These are phyloP conservation scores for Eupithecia vulgata DNA, from an alignment of 2,888 invertebrate species.

Conservation along the genomic window DNA sequence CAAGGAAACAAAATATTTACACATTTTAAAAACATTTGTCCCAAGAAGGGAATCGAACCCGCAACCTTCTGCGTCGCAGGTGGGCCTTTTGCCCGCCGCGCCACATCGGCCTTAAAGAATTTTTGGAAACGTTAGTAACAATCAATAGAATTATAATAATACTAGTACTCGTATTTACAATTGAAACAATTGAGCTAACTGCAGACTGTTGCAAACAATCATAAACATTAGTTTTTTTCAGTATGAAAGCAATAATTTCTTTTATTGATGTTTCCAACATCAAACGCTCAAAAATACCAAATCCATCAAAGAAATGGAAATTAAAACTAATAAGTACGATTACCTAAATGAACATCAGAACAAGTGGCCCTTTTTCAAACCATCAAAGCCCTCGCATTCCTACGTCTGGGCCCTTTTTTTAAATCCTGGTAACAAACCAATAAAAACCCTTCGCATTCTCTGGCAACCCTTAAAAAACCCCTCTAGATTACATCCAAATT, in stretches of 20 bases:
- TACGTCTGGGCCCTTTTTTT: constrained; percentile 73
- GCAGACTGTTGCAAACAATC: too few relatives aligned
- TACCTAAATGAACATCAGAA: constrained; percentile 73
- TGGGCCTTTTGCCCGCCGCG: too few relatives aligned
- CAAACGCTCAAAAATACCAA: constrained; percentile 35
- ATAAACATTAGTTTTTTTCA: too few relatives aligned
- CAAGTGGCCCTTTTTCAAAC: constrained; percentile 63
- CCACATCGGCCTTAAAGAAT: too few relatives aligned
- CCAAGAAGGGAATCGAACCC: too few relatives aligned
- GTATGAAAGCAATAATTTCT: background rate
- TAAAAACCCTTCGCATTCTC: constrained; percentile 80
- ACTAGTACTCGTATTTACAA: too few relatives aligned
- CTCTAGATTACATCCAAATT: constrained; percentile 83
- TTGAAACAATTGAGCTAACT: too few relatives aligned
- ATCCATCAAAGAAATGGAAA: constrained; percentile 47
- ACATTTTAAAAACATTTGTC: too few relatives aligned
- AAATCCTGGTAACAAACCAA: constrained; percentile 84
- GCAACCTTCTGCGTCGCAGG: too few relatives aligned
- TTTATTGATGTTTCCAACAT: constrained; percentile 11
- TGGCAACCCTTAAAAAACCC: constrained; percentile 72
- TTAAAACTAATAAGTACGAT: constrained; percentile 65
- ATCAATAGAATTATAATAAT: too few relatives aligned
- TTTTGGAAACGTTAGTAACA: too few relatives aligned
- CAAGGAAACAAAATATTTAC: too few relatives aligned
- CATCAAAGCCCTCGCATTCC: constrained; percentile 75